Base-by-base conservation (phyloP, 2,888 invertebrate genomes). In the Trissolcus japonicus region DNA sequence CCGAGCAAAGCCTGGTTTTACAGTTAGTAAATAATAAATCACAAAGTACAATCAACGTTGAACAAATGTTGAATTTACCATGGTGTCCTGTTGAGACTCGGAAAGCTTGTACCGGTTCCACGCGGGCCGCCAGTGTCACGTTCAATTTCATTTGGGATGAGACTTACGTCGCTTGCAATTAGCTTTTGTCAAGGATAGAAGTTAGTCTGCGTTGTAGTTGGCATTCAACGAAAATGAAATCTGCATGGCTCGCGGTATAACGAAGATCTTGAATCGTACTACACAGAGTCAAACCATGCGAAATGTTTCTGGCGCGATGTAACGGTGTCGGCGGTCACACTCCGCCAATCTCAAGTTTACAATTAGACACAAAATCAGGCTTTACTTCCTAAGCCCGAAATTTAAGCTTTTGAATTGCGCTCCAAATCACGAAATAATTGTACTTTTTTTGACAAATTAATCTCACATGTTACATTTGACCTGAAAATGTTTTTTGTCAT, bases 131-230 rank as follows among this genome's bases (percentile, higher is more conserved):
- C 50, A 43, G 11, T 67, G 67, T 68, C 74, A 67, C 62, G 67
- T 74, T 67, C 56, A 74, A 75, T 75, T 68, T 75, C 59, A 63
- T 68, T 54, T 43, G 61, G 62, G 63, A 62, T 57, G 68, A 29
- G 74, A 61, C 53, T 17, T 46, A 54, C 68, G 74, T 68, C 68
- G 62, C 68, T 68, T 14, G 74, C 67, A 75, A 75, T 75, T 75
- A 75, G 62, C 63, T 68, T 68, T 75, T 68, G 68, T 75, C 75
- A 68, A 74, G 75, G 65, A 75, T 69, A 65, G 69, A 75, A 69
- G 69, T 75, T 75, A 65, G 54, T 60, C 60, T 48, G 55, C 69
- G 35, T 50, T 69, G 63, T 65, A 61, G 67, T 59, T 63, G 68
- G 68, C 75, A 68, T 65, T 60, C 60, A 65, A 65, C 68, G 68